phyloP scores from a whole-genome alignment of 2,113 vertebrate genomes.

The Rhabdomys dilectus region DNA sequence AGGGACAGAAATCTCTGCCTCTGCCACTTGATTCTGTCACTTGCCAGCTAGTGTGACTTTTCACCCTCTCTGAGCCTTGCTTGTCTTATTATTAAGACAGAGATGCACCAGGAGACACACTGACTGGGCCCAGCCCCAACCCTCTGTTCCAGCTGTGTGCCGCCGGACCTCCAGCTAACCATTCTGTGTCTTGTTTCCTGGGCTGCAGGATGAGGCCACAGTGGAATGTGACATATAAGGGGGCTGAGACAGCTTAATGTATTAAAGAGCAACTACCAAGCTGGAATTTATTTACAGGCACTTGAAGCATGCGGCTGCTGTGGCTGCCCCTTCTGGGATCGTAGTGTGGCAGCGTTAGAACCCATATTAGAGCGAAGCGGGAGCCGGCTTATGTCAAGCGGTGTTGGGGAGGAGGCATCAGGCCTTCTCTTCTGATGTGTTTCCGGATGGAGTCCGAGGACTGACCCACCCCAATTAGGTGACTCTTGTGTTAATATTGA shows the following conservation, averaged over 20 bases:
- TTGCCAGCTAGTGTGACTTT: neutral
- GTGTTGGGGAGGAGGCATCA: rapidly evolving
- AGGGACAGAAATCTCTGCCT: neutral
- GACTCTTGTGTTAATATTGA: conserved; percentile 69
- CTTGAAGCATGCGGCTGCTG: neutral
- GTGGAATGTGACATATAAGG: neutral
- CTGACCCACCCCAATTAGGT: conserved; percentile 79
- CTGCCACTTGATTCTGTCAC: neutral
- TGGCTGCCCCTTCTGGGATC: neutral
- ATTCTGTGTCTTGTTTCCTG: neutral
- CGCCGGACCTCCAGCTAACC: rapidly evolving
- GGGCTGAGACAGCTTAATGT: neutral
- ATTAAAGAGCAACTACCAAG: neutral
- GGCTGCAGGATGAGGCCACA: neutral
- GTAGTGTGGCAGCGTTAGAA: neutral
- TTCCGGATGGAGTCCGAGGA: neutral
- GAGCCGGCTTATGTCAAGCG: neutral
- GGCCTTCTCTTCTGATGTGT: neutral
- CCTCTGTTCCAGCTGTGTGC: neutral
- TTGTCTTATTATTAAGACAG: neutral
- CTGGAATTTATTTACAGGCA: neutral
- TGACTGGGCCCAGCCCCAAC: neutral
- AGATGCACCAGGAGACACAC: neutral
- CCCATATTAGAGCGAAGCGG: neutral
- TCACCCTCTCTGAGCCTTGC: neutral